Base-by-base conservation (phyloP, 1,140 invertebrate genomes). In the Eurosta solidaginis region DNA sequence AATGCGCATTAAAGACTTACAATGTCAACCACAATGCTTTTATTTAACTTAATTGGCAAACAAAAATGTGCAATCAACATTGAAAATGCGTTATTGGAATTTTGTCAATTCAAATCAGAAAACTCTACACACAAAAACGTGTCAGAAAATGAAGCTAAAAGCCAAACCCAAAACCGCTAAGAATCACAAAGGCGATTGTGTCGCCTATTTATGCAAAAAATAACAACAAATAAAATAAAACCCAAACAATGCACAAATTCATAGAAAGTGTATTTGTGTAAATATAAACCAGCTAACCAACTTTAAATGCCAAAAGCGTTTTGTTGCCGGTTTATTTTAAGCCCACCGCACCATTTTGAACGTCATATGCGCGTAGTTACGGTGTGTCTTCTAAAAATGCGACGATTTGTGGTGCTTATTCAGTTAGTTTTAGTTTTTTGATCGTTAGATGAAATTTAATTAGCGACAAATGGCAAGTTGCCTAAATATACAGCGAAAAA, bases 381-480 rank as follows among this genome's bases (percentile, higher is more conserved):
- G 12, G 45, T 5, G 12, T 22, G 17, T n/a, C 25, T 22, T 52
- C 49, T 22, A 22, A 52, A 52, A 22, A 49, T 17, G 4, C 10
- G 49, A n/a, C 2, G 49, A 6, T 22, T 47, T 40, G n/a, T 20
- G 36, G 59, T 20, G n/a, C n/a, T n/a, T n/a, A 20, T 25, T 59
- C 25, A 33, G 54, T 68, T 68, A n/a, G 59, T 22, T 68, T 68
- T 20, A 22, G 29, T 68, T 68, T 68, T 17, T 42, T 68, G 6
- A 33, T 40, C 59, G 59, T 17, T 68, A 17, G 59, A 40, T 68
- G 59, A 40, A 68, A 40, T 68, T 68, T 42, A 68, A 68, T 68
- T 29, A 68, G 59, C 59, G 1, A 14, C 9, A 68, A 68, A 68
- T 68, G 59, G 33, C 33, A 9, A 40, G n/a, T 17, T 68, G 59